Evolutionary conservation across 2,113 vertebrate species (phyloP).

Genomic region (Phaethornis superciliosus): DNA sequence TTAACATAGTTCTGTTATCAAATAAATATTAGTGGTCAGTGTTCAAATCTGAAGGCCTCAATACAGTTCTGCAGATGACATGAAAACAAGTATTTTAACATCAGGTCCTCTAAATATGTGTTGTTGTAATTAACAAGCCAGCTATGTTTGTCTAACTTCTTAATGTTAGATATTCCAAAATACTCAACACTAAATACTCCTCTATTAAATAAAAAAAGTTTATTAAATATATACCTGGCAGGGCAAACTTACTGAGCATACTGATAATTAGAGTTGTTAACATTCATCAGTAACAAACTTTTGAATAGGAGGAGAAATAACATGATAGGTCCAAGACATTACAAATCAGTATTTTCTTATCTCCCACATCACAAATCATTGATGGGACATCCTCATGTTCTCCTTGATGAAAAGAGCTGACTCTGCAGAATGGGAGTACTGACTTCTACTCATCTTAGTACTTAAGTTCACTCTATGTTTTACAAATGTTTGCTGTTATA

Average conservation of each 20-base stretch:
- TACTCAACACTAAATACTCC: neutral
- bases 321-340: neutral
- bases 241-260: neutral
- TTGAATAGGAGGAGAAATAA: neutral
- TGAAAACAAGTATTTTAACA: neutral
- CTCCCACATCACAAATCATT: neutral
- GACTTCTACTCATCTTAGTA: neutral
- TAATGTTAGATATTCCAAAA: neutral
- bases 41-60: neutral
- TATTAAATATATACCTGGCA: neutral
- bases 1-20: neutral
- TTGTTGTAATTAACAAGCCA: neutral
- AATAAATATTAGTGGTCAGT: constrained; percentile 1
- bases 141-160: neutral
- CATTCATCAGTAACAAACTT: neutral
- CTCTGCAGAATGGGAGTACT: neutral
- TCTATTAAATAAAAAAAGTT: neutral
- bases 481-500: neutral
- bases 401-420: neutral
- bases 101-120: neutral
- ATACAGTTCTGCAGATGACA: neutral
- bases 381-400: neutral
- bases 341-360: neutral
- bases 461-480: neutral
- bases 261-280: neutral